Evolutionary conservation across 2,888 invertebrate genomes (phyloP).

Genomic region (Aromia moschata): DNA sequence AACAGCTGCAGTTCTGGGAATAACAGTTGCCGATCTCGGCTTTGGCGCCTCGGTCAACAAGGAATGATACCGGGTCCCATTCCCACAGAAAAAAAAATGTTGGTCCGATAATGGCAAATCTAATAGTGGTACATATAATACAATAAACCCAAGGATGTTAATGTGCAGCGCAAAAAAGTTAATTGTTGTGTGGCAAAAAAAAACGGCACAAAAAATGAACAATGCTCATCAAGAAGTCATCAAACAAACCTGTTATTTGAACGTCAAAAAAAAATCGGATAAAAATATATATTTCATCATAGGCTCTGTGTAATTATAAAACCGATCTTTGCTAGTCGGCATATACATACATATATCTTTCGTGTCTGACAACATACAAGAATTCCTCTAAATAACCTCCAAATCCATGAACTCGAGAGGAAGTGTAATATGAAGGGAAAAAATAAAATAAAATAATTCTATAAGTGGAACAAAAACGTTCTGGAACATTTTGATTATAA

Average conservation of each 20-base stretch:
- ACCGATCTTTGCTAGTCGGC: too few species aligned
- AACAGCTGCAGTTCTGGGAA: slow-evolving; percentile 19
- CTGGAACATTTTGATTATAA: too few species aligned
- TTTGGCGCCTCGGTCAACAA: background rate
- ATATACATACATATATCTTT: background rate
- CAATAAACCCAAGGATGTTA: background rate
- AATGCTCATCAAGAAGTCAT: background rate
- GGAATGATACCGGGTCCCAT: background rate
- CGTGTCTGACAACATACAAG: too few species aligned
- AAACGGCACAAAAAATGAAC: background rate
- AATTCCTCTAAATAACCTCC: too few species aligned
- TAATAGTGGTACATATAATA: background rate
- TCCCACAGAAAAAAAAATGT: background rate
- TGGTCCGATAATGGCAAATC: background rate
- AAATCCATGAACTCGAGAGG: too few species aligned
- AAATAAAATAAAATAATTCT: too few species aligned
- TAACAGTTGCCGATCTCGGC: slow-evolving; percentile 5
- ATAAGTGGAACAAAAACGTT: too few species aligned
- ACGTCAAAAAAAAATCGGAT: background rate
- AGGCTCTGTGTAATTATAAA: background rate
- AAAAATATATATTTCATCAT: background rate
- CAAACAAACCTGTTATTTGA: background rate
- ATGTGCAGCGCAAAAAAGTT: background rate
- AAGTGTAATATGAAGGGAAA: too few species aligned
- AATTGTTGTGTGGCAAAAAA: background rate